Base-by-base conservation (phyloP, 1,140 invertebrate species). In the Adelges cooleyi region DNA sequence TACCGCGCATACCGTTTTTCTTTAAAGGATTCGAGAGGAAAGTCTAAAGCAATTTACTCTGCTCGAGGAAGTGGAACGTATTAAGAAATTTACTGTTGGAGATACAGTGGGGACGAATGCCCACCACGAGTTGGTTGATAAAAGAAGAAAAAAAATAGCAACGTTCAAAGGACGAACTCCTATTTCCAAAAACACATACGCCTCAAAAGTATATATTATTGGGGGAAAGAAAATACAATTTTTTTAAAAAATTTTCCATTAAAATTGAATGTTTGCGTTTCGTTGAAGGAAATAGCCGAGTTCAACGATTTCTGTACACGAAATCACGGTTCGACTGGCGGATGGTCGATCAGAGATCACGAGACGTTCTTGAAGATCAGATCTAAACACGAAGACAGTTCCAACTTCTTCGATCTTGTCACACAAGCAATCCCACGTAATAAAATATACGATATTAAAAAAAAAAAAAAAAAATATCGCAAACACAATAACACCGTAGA, bases 321-420 rank as follows among this genome's bases (percentile, higher is more conserved):
- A 33, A 62, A 62, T 11, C 44, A 44, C 15, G 56, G 56, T 48
- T 6, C 44, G 9, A 62, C 56, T 2, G 56, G 56, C 25, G 56
- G 56, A 15, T 62, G 56, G 56, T 33, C 56, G n/a, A 62, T 22
- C 3, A 62, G 46, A 33, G 56, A 62, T 62, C 56, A 62, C 10
- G 56, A 62, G 15, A 62, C 17, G n/a, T 62, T 62, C 33, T 48
- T 62, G 20, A 48, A 62, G 17, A 62, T 62, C 20, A 40, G 56
- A 18, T 46, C 25, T 15, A 46, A 46, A 8, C 11, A 62, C 15
- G 22, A 3, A 8, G 18, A 44, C 10, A 27, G 6, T 33, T 3
- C 11, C 9, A 20, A 62, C 22, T 62, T 62, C 2, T 17, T 62
- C 3, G 23, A 48, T 29, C 42, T 27, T 46, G 25, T 62, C n/a